Evolutionary conservation across 2,113 vertebrate genomes (phyloP).

Genomic region (Heterotis niloticus): DNA sequence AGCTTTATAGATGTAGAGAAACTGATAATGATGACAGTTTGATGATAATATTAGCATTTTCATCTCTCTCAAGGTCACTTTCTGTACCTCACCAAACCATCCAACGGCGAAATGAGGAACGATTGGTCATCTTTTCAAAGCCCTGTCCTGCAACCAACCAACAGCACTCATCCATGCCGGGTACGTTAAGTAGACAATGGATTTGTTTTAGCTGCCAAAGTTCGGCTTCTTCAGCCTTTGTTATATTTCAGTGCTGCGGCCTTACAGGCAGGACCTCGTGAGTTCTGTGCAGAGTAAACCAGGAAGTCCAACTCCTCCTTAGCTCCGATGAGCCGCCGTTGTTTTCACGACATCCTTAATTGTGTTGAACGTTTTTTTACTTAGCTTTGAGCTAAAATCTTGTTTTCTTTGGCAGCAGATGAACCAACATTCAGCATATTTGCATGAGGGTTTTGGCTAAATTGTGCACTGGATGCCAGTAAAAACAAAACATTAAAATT

Average conservation of each 20-base stretch:
- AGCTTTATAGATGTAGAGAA: too few species aligned
- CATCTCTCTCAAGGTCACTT: slow-evolving; percentile 56
- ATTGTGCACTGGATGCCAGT: too few species aligned
- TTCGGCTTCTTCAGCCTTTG: neutral
- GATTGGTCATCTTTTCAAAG: slow-evolving; percentile 70
- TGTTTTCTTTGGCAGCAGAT: too few species aligned
- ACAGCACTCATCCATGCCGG: slow-evolving; percentile 59
- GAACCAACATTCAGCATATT: neutral
- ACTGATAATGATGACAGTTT: neutral
- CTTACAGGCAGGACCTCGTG: too few species aligned
- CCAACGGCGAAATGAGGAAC: neutral
- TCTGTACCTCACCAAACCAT: slow-evolving; percentile 65
- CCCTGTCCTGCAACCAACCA: slow-evolving; percentile 54
- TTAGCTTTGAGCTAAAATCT: neutral
- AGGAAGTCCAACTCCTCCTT: too few species aligned
- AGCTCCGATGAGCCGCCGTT: too few species aligned
- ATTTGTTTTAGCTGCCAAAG: neutral
- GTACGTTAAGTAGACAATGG: slow-evolving; percentile 35
- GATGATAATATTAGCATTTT: neutral
- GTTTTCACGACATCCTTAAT: too few species aligned
- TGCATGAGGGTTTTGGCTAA: neutral
- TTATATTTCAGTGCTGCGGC: neutral
- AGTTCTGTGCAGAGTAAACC: too few species aligned
- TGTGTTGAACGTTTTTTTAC: neutral
- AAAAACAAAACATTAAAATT: neutral